These are phyloP conservation scores for Rapana venosa DNA, from an alignment of 2,888 invertebrate species.

Conservation along the genomic window DNA sequence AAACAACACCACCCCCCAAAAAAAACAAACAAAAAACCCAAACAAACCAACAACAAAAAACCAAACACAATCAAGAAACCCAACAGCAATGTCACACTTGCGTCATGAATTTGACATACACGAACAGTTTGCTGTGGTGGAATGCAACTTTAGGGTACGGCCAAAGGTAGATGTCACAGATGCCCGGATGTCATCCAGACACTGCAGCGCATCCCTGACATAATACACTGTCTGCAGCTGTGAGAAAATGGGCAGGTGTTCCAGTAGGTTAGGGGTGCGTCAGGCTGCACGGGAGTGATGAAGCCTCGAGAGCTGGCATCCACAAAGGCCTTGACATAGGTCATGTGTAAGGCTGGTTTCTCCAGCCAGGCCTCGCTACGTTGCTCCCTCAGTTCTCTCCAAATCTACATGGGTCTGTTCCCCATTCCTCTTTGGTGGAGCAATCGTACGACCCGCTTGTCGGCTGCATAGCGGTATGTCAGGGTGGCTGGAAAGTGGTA, in stretches of 20 bases:
- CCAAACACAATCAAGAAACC: neutral
- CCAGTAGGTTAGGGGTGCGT: neutral
- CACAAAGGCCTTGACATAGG: neutral
- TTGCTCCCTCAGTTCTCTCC: neutral
- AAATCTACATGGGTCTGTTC: neutral
- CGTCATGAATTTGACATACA: no score
- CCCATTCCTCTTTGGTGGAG: no score
- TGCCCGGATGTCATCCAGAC: constrained; percentile 58
- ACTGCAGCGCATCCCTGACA: constrained; percentile 46
- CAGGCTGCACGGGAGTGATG: neutral
- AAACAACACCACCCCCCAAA: no score
- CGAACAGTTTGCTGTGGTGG: constrained; percentile 58
- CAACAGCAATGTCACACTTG: neutral
- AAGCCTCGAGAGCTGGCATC: neutral
- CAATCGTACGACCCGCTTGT: no score
- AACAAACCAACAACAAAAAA: no score
- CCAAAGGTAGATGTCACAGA: constrained; percentile 60
- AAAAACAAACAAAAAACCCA: no score
- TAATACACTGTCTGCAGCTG: constrained; percentile 18
- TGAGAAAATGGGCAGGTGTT: neutral
- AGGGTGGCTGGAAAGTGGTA: constrained; percentile 11
- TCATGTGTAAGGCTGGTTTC: neutral
- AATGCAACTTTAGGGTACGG: constrained; percentile 59
- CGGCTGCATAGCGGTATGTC: no score
- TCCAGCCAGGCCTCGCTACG: neutral